A percentile compares a stretch with the other conserved stretches of the same genome.
Conservation (phyloP, 1,140 invertebrate genomes). For the Bactericera cockerelli region DNA sequence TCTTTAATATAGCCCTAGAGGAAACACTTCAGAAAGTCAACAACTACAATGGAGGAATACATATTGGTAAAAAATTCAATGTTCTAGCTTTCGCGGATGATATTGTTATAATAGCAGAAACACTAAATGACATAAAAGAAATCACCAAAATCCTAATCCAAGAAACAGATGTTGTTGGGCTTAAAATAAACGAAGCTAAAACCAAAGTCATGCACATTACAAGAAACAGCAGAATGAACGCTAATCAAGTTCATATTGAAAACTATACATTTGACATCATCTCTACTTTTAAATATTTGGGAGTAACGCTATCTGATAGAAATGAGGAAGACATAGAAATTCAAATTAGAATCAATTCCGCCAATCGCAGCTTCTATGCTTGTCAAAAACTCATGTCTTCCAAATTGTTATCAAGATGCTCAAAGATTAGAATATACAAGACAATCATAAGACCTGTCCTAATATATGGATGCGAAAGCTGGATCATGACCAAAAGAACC, state of each 20-base stretch:
- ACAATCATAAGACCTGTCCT: no score
- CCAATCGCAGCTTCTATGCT: background rate
- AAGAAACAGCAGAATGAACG: background rate
- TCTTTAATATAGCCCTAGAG: constrained; percentile 10
- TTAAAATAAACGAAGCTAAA: constrained; percentile 8
- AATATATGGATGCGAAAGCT: no score
- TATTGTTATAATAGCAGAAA: background rate
- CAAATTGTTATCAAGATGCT: background rate
- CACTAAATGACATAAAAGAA: background rate
- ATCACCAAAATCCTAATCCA: constrained; percentile 4
- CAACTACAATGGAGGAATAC: background rate
- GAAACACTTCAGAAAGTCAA: no score
- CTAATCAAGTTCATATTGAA: background rate
- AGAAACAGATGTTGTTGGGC: background rate
- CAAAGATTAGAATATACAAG: no score
- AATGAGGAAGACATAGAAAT: background rate
- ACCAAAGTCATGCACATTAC: constrained; percentile 2
- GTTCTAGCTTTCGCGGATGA: no score
- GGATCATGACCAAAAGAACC: no score
- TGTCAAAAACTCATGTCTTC: background rate
- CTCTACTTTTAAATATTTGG: background rate
- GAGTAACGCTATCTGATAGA: background rate
- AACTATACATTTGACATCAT: background rate
- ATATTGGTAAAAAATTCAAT: constrained; percentile 10
- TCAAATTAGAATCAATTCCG: background rate